Evolutionary conservation across 2,113 vertebrate genomes (phyloP).

Genomic region (Hippocampus mohnikei): DNA sequence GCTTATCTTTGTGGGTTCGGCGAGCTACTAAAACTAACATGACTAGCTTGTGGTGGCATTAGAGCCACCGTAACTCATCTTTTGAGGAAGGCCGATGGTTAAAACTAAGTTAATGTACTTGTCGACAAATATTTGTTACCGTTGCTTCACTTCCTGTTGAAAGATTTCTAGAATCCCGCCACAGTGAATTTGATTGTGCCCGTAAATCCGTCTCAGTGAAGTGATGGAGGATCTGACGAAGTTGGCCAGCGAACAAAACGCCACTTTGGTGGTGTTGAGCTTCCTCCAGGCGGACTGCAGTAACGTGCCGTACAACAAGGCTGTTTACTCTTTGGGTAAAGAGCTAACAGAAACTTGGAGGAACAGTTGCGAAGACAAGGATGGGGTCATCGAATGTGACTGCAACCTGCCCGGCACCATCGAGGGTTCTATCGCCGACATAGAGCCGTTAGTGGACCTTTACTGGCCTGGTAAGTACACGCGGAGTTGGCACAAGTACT

Average conservation of each 20-base stretch:
- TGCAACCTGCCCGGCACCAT: conserved; percentile 37
- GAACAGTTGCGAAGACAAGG: not conserved
- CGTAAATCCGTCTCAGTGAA: not conserved
- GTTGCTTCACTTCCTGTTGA: not conserved
- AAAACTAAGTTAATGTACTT: not conserved
- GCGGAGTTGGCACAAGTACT: not conserved
- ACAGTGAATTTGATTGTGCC: not conserved
- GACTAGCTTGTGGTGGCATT: not conserved
- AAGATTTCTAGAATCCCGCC: not conserved
- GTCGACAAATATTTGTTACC: not conserved
- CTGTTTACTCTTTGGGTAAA: conserved; percentile 29
- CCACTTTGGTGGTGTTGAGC: conserved; percentile 48
- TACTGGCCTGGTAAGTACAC: conserved; percentile 37
- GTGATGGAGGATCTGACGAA: conserved; percentile 40
- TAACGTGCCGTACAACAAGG: conserved; percentile 1
- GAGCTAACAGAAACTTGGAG: not conserved
- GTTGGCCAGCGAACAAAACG: not conserved
- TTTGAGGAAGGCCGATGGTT: not conserved
- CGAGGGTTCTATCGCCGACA: not conserved
- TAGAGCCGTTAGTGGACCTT: conserved; percentile 29
- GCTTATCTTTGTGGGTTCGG: no score
- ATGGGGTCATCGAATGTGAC: conserved; percentile 62
- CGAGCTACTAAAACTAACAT: not conserved
- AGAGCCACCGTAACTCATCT: not conserved
- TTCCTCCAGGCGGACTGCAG: conserved; percentile 56